Evolutionary conservation across 2,888 invertebrate species (phyloP).

Genomic region (Eucera pruinosa): DNA sequence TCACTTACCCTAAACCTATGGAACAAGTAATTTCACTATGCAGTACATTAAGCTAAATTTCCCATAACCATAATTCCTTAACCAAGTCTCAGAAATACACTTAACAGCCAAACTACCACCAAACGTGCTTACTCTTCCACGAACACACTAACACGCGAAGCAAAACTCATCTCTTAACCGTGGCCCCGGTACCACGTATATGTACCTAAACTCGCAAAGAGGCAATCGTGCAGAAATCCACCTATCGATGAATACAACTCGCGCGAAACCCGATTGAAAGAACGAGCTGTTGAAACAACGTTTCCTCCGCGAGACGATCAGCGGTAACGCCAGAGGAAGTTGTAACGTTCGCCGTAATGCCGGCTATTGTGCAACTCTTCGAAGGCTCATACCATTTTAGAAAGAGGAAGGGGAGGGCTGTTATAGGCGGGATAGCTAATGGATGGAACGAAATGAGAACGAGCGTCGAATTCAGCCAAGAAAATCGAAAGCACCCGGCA

Average conservation of each 20-base stretch:
- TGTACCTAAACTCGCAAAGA: no score
- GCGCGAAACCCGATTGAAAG: slow-evolving; percentile 4
- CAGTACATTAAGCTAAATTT: no score
- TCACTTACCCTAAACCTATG: no score
- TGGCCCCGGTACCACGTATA: no score
- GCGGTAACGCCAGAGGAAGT: slow-evolving; percentile 14
- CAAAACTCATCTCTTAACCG: no score
- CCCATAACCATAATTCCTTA: no score
- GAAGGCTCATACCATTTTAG: slow-evolving; percentile 27
- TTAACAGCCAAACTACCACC: no score
- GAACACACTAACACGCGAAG: background rate
- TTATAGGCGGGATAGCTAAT: slow-evolving; percentile 41
- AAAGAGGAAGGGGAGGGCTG: background rate
- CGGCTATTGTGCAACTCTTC: slow-evolving; percentile 47
- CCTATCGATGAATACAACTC: slow-evolving; percentile 5
- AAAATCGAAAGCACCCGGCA: slow-evolving; percentile 43
- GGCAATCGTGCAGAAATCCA: background rate
- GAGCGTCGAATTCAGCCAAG: slow-evolving; percentile 22
- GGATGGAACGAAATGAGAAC: slow-evolving; percentile 57
- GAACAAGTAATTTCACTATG: no score
- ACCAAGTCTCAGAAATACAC: no score
- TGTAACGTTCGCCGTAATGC: slow-evolving; percentile 16
- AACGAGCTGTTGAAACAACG: slow-evolving; percentile 13
- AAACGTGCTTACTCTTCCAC: no score
- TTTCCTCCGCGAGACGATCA: slow-evolving; percentile 13